Evolutionary conservation across 2,888 invertebrate genomes (phyloP), one percentile per base, ranked within the genome.

Genomic region (Drosophila infuscata): DNA sequence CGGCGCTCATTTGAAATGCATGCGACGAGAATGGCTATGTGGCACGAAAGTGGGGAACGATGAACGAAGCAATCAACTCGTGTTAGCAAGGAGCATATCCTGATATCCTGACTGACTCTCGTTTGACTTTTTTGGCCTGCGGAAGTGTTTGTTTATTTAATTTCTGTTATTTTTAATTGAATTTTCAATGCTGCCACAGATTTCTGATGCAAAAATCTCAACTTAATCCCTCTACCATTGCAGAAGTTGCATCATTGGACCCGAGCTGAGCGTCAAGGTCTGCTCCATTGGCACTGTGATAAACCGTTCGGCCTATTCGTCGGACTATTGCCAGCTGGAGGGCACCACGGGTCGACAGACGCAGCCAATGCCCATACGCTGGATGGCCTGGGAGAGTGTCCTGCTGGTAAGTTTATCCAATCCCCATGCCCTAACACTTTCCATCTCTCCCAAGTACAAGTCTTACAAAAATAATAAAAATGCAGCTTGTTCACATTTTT

Each of bases 351-450:
- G 95, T 68, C 91, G 93, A 74, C 92, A 93, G 83, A 91, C 93
- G 46, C 93, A 93, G 80, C 94, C 95, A 33, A 94, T 97, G 85
- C 97, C 97, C 29, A 95, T 98, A 82, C 94, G 97, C 86, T 97
- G 97, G 97, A 97, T 97, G 97, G 96, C 97, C 30, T 97, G 97
- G 97, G 97, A 97, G 92, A 96, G 96, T 91, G 95, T 97, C 78
- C 93, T 97, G 73, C 91, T 96, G 94, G 96, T 96, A 93, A 94
- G 94, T 93, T n/a, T 11, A 35, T 30, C 6, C 8, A 29, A 12
- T 15, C 32, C 15, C 15, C 20, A 4, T 3, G 3, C 11, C 17
- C 35, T 15, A 38, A 29, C 2, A 17, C 35, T 11, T n/a, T 4
- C 12, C 20, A 9, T 20, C 15, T 6, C 17, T 32, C 33, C 8